These are phyloP conservation scores for Hyles vespertilio DNA, from an alignment of 1,140 invertebrate genomes.

Conservation along the genomic window DNA sequence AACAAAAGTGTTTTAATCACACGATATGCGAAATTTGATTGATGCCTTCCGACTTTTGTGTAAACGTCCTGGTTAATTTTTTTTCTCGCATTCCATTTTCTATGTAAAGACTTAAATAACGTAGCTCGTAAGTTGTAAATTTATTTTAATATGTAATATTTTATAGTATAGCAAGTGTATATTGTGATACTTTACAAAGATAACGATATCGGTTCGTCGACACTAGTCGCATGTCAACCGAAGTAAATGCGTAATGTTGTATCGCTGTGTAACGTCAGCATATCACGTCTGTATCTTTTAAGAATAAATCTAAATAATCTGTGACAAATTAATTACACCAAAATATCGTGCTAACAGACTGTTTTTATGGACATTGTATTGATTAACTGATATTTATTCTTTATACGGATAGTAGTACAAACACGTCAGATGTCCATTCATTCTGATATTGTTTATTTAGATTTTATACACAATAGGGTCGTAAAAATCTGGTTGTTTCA, in stretches of 20 bases:
- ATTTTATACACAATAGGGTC: too few relatives aligned
- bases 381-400: slow-evolving; percentile 1
- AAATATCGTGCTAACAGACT: slow-evolving; percentile 9
- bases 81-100: too few relatives aligned
- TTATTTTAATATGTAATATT: too few relatives aligned
- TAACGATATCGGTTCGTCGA: slow-evolving; percentile 58
- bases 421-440: too few relatives aligned
- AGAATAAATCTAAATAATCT: slow-evolving; percentile 19
- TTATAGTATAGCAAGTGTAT: slow-evolving; percentile 5
- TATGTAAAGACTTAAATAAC: too few relatives aligned
- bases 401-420: background rate
- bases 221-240: slow-evolving; percentile 23
- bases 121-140: too few relatives aligned
- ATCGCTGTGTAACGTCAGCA: slow-evolving; percentile 11
- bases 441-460: too few relatives aligned
- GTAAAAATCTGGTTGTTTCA: too few relatives aligned
- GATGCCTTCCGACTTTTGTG: too few relatives aligned
- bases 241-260: slow-evolving; percentile 17
- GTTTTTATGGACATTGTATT: slow-evolving; percentile 3
- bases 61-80: too few relatives aligned
- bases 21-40: too few relatives aligned
- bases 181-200: slow-evolving; percentile 19
- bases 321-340: slow-evolving; percentile 19
- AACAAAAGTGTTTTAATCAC: too few relatives aligned
- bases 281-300: slow-evolving; percentile 2